phyloP scores from a whole-genome alignment of 2,888 invertebrate genomes.

The Oxyteleia sp. region DNA sequence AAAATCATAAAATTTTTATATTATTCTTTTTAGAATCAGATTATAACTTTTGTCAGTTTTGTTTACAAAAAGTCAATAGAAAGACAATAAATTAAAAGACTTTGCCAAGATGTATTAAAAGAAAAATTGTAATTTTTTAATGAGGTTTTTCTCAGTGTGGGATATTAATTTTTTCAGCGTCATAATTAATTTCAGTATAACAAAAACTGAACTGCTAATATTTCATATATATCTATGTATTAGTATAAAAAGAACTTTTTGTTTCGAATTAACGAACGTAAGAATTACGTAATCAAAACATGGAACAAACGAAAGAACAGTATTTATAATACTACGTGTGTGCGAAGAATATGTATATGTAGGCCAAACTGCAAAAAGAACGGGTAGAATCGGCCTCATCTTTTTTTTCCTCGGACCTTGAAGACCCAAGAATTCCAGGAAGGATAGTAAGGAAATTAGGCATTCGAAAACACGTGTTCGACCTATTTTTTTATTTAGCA shows the following conservation, averaged over 20 bases:
- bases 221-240: neutral
- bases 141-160: too few species aligned
- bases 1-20: too few species aligned
- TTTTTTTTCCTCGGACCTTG: conserved; percentile 79
- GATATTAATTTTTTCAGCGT: too few species aligned
- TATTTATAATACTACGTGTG: conserved; percentile 16
- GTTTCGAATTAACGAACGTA: neutral
- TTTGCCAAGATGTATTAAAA: too few species aligned
- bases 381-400: conserved; percentile 39
- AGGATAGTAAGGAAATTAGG: conserved; percentile 47
- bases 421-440: conserved; percentile 73
- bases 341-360: conserved; percentile 23
- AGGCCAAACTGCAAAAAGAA: conserved; percentile 32
- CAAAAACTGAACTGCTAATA: too few species aligned
- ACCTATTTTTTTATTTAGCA: conserved; percentile 69
- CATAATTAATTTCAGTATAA: too few species aligned
- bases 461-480: conserved; percentile 78
- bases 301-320: conserved; percentile 10
- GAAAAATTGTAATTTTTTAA: too few species aligned
- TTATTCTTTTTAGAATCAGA: too few species aligned
- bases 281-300: conserved; percentile 35
- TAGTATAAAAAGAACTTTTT: conserved; percentile 2
- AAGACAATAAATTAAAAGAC: too few species aligned
- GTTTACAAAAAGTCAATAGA: too few species aligned
- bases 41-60: too few species aligned